These are phyloP conservation scores for Narcine bancroftii DNA, from an alignment of 2,113 vertebrate species.

Conservation along the genomic window DNA sequence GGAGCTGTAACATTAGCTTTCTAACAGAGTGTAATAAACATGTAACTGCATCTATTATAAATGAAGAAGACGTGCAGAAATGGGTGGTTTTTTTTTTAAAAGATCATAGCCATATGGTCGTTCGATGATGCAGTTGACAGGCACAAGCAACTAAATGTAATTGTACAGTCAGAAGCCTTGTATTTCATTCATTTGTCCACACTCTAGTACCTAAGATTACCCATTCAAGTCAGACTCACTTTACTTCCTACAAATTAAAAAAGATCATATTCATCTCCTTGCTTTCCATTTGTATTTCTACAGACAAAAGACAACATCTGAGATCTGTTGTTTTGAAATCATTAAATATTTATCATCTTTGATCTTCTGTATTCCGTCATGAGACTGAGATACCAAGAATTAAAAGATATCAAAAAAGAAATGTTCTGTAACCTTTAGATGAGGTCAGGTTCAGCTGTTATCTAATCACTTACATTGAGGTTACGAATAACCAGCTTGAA, in stretches of 20 bases:
- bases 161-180: conserved; percentile 57
- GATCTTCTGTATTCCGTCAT: neutral
- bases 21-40: conserved; percentile 48
- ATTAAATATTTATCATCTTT: neutral
- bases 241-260: neutral
- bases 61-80: conserved; percentile 54
- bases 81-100: conserved; percentile 54
- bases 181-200: conserved; percentile 52
- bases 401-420: conserved; percentile 8
- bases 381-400: neutral
- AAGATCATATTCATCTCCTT: conserved; percentile 1
- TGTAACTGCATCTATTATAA: conserved; percentile 50
- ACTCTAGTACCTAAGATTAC: conserved; percentile 37
- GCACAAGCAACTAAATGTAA: conserved; percentile 44
- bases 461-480: neutral
- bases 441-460: conserved; percentile 6
- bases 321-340: neutral
- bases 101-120: conserved; percentile 68
- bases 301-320: neutral
- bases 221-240: neutral
- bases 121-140: conserved; percentile 62
- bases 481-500: neutral
- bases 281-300: conserved; percentile 15
- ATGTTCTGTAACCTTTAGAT: neutral
- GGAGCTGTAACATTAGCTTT: conserved; percentile 53